These are phyloP conservation scores for Archips xylosteana DNA, from an alignment of 2,888 invertebrate species.

Conservation along the genomic window DNA sequence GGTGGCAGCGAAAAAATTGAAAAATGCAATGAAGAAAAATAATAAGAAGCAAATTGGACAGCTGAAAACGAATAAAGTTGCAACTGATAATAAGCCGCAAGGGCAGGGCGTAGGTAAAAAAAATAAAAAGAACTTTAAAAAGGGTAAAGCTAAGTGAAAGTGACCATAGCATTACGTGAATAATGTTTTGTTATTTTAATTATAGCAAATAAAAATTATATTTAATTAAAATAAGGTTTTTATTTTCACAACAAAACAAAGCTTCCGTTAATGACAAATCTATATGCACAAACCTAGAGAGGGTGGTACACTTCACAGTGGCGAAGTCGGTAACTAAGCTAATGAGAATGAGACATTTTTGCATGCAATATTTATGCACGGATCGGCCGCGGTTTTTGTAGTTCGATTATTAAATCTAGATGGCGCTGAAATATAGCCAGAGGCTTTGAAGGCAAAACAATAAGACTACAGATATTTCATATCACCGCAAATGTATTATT, in stretches of 20 bases:
- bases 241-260: too few species aligned
- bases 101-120: constrained; percentile 56
- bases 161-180: constrained; percentile 7
- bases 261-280: background rate
- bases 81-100: constrained; percentile 47
- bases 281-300: background rate
- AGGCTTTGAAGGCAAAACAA: too few species aligned
- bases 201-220: constrained; percentile 38
- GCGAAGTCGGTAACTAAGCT: too few species aligned
- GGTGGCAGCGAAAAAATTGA: constrained; percentile 67
- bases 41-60: constrained; percentile 70
- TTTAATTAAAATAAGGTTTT: background rate
- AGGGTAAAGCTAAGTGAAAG: constrained; percentile 27
- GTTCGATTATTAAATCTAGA: too few species aligned
- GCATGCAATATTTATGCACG: too few species aligned
- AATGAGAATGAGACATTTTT: too few species aligned
- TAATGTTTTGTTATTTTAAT: constrained; percentile 28
- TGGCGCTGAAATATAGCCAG: too few species aligned
- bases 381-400: too few species aligned
- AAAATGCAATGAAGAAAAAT: constrained; percentile 68
- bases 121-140: constrained; percentile 53
- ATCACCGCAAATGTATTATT: too few species aligned
- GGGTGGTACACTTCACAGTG: too few species aligned
- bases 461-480: too few species aligned
- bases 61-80: constrained; percentile 57